phyloP scores from a whole-genome alignment of 2,888 invertebrate species.

The Athrips mouffetella region DNA sequence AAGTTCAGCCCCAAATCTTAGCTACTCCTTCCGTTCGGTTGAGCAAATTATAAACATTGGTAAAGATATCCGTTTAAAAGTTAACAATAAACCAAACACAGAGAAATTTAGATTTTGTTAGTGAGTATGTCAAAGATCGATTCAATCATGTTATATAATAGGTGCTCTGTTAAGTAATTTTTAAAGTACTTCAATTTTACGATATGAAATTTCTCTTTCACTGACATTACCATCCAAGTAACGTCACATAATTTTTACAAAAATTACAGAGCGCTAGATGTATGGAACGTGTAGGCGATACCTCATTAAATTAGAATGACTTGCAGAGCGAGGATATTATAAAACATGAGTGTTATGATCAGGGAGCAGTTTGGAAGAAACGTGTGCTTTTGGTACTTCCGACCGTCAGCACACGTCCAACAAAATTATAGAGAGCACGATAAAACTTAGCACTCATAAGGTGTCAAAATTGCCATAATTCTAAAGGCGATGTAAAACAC shows the following conservation, averaged over 20 bases:
- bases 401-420: conserved; percentile 53
- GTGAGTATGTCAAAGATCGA: too few species aligned
- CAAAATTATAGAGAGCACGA: conserved; percentile 65
- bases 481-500: conserved; percentile 56
- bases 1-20: conserved; percentile 32
- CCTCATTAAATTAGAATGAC: conserved; percentile 70
- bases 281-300: conserved; percentile 39
- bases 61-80: background rate
- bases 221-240: conserved; percentile 23
- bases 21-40: conserved; percentile 45
- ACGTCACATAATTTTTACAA: conserved; percentile 39
- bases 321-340: conserved; percentile 54
- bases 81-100: too few species aligned
- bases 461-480: conserved; percentile 78
- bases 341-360: conserved; percentile 65
- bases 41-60: conserved; percentile 21
- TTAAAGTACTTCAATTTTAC: conserved; percentile 15
- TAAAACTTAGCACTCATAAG: conserved; percentile 73
- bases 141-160: background rate
- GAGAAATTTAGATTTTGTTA: too few species aligned
- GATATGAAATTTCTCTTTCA: conserved; percentile 17
- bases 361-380: conserved; percentile 41
- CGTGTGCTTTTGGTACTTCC: conserved; percentile 40
- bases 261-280: conserved; percentile 62
- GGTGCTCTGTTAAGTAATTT: background rate